Evolutionary conservation across 2,797 vertebrate species (phyloP).

Genomic region (Oreochromis grahami): DNA sequence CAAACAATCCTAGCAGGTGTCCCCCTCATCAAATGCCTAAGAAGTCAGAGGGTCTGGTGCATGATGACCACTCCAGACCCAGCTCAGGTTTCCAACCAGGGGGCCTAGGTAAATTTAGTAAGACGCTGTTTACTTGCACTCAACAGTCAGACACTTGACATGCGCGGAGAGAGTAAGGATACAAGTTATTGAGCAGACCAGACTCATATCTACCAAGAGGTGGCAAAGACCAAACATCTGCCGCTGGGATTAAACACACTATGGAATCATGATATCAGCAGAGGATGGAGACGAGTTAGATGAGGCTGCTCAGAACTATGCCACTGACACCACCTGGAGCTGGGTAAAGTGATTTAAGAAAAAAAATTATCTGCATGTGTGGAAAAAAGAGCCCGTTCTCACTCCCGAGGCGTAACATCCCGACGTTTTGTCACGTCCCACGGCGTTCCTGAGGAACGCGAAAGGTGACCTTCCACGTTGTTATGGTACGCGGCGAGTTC

Average conservation of each 20-base stretch:
- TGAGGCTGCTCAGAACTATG: constrained; percentile 47
- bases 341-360: constrained; percentile 67
- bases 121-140: constrained; percentile 34
- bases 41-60: constrained; percentile 52
- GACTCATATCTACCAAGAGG: neutral
- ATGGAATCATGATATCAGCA: constrained; percentile 65
- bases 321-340: constrained; percentile 70
- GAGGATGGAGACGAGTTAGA: constrained; percentile 62
- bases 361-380: constrained; percentile 14
- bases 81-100: constrained; percentile 61
- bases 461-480: too few relatives aligned
- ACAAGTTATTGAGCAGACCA: neutral
- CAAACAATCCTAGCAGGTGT: constrained; percentile 12
- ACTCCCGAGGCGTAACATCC: too few relatives aligned
- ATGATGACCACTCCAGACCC: constrained; percentile 28
- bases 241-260: neutral
- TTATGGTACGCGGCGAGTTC: too few relatives aligned
- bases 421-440: too few relatives aligned
- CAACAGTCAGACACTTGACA: constrained; percentile 50
- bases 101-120: constrained; percentile 66
- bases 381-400: too few relatives aligned
- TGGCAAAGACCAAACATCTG: neutral
- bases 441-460: too few relatives aligned
- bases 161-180: constrained; percentile 24
- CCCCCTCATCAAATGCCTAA: constrained; percentile 44